Conservation (phyloP, 2,888 invertebrate species). For the Ectropis crepuscularia region DNA sequence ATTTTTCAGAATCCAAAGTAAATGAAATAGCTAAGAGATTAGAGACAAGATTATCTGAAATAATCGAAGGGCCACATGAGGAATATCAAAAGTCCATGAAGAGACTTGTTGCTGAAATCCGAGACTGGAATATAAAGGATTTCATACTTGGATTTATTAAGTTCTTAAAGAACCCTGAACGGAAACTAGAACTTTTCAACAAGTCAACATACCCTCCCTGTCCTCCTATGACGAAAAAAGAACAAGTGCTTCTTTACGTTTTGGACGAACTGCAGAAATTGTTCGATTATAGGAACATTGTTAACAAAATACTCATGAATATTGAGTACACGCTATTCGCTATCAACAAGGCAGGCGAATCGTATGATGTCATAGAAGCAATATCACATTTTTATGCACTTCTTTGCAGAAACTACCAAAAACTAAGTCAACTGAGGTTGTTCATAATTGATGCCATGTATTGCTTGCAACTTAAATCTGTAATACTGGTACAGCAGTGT, state of each 20-base stretch:
- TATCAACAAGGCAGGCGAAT: slow-evolving; percentile 64
- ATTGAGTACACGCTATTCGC: slow-evolving; percentile 72
- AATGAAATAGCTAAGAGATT: slow-evolving; percentile 53
- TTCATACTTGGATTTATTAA: slow-evolving; percentile 62
- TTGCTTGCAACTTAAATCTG: slow-evolving; percentile 71
- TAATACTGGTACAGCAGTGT: slow-evolving; percentile 70
- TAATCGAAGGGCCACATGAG: slow-evolving; percentile 50
- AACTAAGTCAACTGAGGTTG: slow-evolving; percentile 62
- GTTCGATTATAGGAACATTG: slow-evolving; percentile 50
- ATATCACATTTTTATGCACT: slow-evolving; percentile 75
- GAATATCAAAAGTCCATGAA: slow-evolving; percentile 56
- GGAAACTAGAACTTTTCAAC: slow-evolving; percentile 64
- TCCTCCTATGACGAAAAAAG: slow-evolving; percentile 71
- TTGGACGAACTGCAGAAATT: slow-evolving; percentile 53
- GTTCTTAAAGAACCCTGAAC: slow-evolving; percentile 60
- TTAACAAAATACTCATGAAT: slow-evolving; percentile 56
- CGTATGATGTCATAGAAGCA: slow-evolving; percentile 66
- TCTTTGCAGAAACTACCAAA: slow-evolving; percentile 65
- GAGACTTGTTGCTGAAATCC: slow-evolving; percentile 59
- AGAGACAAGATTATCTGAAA: slow-evolving; percentile 53
- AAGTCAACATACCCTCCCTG: slow-evolving; percentile 56
- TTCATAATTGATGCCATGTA: slow-evolving; percentile 80
- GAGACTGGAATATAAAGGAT: slow-evolving; percentile 51
- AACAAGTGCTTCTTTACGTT: slow-evolving; percentile 68
- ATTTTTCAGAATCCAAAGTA: slow-evolving; percentile 57